phyloP scores from a whole-genome alignment of 2,888 invertebrate genomes.

The Xylota segnis region DNA sequence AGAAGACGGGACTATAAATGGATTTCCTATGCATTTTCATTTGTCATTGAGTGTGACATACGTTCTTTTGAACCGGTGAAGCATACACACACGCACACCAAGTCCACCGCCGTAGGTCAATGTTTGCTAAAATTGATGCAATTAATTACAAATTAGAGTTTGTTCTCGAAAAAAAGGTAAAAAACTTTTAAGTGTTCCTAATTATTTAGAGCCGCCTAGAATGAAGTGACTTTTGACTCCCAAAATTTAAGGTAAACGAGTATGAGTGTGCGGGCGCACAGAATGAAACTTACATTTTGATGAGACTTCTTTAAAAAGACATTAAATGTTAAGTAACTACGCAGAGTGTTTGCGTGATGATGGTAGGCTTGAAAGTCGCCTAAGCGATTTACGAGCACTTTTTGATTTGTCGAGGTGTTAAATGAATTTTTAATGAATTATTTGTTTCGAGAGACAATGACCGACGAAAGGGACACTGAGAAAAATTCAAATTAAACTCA shows the following conservation, averaged over 20 bases:
- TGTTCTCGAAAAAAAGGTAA: conserved; percentile 8
- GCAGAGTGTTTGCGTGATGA: conserved; percentile 19
- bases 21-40: conserved; percentile 37
- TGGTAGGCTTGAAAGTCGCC: conserved; percentile 4
- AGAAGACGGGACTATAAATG: conserved; percentile 21
- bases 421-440: conserved; percentile 36
- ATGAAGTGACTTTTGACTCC: conserved; percentile 12
- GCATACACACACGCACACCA: not conserved
- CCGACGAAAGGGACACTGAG: not conserved
- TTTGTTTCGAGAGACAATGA: not conserved
- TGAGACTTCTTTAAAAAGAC: conserved; percentile 30
- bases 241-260: not conserved
- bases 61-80: not conserved
- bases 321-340: conserved; percentile 18
- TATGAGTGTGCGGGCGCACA: not conserved
- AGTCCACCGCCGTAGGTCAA: conserved; percentile 3
- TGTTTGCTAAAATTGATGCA: conserved; percentile 19
- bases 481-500: not conserved
- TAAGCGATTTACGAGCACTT: conserved; percentile 17
- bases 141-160: conserved; percentile 27
- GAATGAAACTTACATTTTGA: conserved; percentile 3
- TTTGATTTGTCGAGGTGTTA: conserved; percentile 14
- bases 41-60: conserved; percentile 15
- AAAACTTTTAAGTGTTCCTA: conserved; percentile 30
- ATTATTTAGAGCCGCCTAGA: conserved; percentile 25